Base-by-base conservation (phyloP, 2,888 invertebrate species). In the Hirudinaria manillensis region DNA sequence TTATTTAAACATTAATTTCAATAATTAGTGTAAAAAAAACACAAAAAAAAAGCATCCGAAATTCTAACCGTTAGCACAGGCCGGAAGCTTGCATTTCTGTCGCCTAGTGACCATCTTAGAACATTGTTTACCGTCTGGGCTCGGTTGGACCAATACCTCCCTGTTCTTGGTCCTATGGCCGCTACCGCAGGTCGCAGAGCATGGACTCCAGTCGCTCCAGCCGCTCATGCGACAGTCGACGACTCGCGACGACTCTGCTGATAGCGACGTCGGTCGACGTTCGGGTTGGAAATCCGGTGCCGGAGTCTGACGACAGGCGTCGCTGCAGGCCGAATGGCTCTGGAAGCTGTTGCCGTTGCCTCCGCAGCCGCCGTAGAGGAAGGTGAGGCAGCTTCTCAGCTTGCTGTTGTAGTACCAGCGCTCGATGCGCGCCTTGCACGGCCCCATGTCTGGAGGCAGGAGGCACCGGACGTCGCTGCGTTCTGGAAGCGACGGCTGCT, bases 141-240 rank as follows among this genome's bases (percentile, higher is more conserved):
- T 76, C 6, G 82, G 78, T 72, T 80, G 78, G n/a, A 78, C 78
- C 72, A 82, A 82, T 24, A 84, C 80, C 81, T 82, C 82, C 29
- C 84, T 77, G 34, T 53, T 53, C 72, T 74, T 75, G 55, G 70
- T 67, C 27, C 73, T 77, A 61, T 72, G 77, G 2, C 74, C 65
- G 19, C 87, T 82, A 36, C 94, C 94, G 85, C 94, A 94, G 27
- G 89, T 87, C 4, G 89, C 91, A 82, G 90, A 92, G 85, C 95
- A 95, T 0, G 88, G 87, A 36, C 91, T 89, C 94, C 94, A 95
- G 71, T 89, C 89, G 38, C 92, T 89, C 94, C 94, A 95, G 66
- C 89, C 88, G 1, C 77, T 75, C 32, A 78, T 74, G 67, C 65
- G 70, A 70, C 79, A 79, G 72, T 77, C 77, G 13, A 75, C 70